Conservation (phyloP, 2,797 vertebrate genomes). For the Cyclopterus lumpus region DNA sequence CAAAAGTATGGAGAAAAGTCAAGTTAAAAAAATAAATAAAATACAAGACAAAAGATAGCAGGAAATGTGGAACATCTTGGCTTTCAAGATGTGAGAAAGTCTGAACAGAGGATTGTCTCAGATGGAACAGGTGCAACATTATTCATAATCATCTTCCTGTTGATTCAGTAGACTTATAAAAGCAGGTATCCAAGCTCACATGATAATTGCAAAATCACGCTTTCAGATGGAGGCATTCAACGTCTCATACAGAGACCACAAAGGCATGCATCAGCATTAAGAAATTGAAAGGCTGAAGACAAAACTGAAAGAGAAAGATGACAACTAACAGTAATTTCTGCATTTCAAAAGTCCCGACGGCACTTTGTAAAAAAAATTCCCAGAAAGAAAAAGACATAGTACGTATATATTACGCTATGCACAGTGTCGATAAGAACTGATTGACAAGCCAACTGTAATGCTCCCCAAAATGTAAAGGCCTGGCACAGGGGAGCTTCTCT, state of each 20-base stretch:
- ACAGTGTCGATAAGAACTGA: conserved; percentile 46
- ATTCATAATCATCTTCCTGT: conserved; percentile 41
- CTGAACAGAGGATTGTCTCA: conserved; percentile 26
- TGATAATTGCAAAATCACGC: conserved; percentile 24
- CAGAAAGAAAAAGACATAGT: conserved; percentile 9
- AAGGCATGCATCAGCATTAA: conserved; percentile 36
- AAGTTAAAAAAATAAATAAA: conserved; percentile 15
- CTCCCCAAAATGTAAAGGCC: conserved; percentile 39
- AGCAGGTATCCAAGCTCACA: conserved; percentile 35
- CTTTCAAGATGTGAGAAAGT: conserved; percentile 25
- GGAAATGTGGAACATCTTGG: conserved; percentile 1
- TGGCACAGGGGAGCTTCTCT: conserved; percentile 35
- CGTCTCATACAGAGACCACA: conserved; percentile 32
- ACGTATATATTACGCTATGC: not conserved
- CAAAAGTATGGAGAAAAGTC: conserved; percentile 12
- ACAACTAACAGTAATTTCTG: not conserved
- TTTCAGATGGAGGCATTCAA: conserved; percentile 31
- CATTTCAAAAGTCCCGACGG: conserved; percentile 2
- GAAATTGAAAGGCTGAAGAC: conserved; percentile 10
- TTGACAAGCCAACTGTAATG: conserved; percentile 43
- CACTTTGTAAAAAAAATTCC: conserved; percentile 5
- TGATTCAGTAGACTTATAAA: conserved; percentile 25
- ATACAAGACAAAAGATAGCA: not conserved
- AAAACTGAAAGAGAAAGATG: not conserved
- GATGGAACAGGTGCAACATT: conserved; percentile 41